Conservation (phyloP, 1,140 invertebrate genomes). For the Brachystomella parvula region DNA sequence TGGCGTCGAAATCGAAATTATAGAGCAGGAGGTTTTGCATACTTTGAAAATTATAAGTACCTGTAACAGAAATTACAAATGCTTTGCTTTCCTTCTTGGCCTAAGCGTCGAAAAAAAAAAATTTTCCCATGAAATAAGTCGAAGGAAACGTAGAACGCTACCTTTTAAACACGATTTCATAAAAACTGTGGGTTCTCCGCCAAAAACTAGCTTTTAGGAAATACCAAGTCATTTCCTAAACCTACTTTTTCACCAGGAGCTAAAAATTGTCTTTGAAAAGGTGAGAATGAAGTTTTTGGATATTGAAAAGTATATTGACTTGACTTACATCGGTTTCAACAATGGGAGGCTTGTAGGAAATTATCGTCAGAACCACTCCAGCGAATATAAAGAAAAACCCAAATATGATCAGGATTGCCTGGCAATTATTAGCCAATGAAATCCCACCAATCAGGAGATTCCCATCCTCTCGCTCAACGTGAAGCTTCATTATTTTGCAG, state of each 20-base stretch:
- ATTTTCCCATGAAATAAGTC: no score
- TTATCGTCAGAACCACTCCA: constrained; percentile 36
- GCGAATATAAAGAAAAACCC: constrained; percentile 39
- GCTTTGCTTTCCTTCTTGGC: no score
- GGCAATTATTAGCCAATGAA: constrained; percentile 38
- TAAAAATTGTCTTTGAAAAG: no score
- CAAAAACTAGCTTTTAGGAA: not conserved
- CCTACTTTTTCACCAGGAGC: no score
- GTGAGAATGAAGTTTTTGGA: no score
- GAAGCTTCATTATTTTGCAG: constrained; percentile 21
- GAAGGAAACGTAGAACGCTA: no score
- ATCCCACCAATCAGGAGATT: constrained; percentile 36
- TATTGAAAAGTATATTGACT: not conserved
- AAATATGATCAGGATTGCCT: constrained; percentile 38
- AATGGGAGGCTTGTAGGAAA: constrained; percentile 32
- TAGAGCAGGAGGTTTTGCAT: no score
- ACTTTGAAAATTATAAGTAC: no score
- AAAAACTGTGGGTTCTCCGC: not conserved
- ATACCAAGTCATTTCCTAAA: no score
- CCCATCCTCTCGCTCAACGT: constrained; percentile 36
- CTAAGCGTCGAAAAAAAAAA: no score
- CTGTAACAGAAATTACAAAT: no score
- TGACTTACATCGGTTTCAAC: not conserved
- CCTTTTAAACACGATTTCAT: not conserved
- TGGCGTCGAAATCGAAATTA: no score